These are phyloP conservation scores for Cathartes aura DNA, from an alignment of 2,113 vertebrate genomes.

Conservation along the genomic window DNA sequence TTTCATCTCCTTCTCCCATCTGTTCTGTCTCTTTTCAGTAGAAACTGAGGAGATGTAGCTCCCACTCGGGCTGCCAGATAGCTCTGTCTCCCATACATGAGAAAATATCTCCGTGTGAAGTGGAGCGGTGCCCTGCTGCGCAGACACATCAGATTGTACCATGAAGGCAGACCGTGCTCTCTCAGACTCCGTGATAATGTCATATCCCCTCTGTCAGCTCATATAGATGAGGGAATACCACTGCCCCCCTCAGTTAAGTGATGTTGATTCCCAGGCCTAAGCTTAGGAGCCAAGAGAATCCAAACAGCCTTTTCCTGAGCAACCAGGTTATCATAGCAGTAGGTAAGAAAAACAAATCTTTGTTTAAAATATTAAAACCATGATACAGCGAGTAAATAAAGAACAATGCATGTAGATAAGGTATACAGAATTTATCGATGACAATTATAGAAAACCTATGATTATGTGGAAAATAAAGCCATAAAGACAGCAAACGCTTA, in stretches of 20 bases:
- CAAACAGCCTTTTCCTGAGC: not conserved
- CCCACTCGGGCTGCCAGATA: not conserved
- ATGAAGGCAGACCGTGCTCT: not conserved
- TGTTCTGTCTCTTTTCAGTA: conserved; percentile 37
- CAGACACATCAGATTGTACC: not conserved
- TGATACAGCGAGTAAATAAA: not conserved
- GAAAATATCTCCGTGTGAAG: not conserved
- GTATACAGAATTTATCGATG: not conserved
- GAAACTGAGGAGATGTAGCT: not conserved
- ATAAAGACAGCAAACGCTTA: not conserved
- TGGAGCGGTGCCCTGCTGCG: not conserved
- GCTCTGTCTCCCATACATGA: not conserved
- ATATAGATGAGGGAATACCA: not conserved
- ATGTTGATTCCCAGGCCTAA: not conserved
- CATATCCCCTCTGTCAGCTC: not conserved
- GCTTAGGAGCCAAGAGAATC: not conserved
- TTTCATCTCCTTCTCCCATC: conserved; percentile 45
- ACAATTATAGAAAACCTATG: not conserved
- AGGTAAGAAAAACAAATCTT: not conserved
- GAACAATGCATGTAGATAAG: not conserved
- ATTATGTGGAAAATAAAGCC: not conserved
- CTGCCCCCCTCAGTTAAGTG: not conserved
- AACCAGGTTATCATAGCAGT: not conserved
- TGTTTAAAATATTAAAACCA: not conserved
- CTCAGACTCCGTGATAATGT: not conserved